These are phyloP conservation scores for Cantharis flavilabris DNA, from an alignment of 2,888 invertebrate genomes.

Conservation along the genomic window DNA sequence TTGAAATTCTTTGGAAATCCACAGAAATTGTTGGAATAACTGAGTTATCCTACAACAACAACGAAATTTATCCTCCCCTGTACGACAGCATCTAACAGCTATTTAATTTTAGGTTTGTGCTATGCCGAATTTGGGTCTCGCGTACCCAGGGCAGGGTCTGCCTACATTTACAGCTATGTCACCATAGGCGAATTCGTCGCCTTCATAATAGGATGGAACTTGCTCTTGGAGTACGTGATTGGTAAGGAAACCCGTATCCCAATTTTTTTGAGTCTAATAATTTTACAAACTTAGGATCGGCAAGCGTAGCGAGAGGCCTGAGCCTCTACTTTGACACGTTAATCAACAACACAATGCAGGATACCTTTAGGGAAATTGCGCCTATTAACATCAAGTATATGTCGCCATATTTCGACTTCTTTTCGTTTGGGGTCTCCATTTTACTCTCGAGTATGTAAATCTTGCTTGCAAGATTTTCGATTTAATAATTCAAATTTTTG, in stretches of 20 bases:
- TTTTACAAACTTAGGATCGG: slow-evolving; percentile 64
- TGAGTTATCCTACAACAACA: too few relatives aligned
- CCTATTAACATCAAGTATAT: slow-evolving; percentile 69
- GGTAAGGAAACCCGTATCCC: slow-evolving; percentile 57
- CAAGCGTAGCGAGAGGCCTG: slow-evolving; percentile 79
- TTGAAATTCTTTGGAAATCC: too few relatives aligned
- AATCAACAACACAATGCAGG: slow-evolving; percentile 66
- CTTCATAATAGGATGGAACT: slow-evolving; percentile 92
- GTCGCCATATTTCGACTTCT: slow-evolving; percentile 75
- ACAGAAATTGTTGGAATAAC: too few relatives aligned
- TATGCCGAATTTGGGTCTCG: slow-evolving; percentile 91
- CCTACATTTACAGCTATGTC: slow-evolving; percentile 92
- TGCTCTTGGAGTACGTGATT: slow-evolving; percentile 86
- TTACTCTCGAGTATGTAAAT: slow-evolving; percentile 65
- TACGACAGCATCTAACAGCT: too few relatives aligned
- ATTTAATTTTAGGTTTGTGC: slow-evolving; percentile 67
- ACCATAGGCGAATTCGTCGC: slow-evolving; percentile 91
- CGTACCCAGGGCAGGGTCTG: slow-evolving; percentile 87
- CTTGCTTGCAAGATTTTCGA: neutral
- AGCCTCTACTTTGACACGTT: slow-evolving; percentile 78
- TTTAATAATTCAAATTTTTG: neutral
- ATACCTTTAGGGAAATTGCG: slow-evolving; percentile 64
- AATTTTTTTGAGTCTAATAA: neutral
- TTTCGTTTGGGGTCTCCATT: slow-evolving; percentile 74
- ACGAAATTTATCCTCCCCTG: too few relatives aligned